Evolutionary conservation across 2,797 vertebrate species (phyloP).

Genomic region (Chloroceryle inda): DNA sequence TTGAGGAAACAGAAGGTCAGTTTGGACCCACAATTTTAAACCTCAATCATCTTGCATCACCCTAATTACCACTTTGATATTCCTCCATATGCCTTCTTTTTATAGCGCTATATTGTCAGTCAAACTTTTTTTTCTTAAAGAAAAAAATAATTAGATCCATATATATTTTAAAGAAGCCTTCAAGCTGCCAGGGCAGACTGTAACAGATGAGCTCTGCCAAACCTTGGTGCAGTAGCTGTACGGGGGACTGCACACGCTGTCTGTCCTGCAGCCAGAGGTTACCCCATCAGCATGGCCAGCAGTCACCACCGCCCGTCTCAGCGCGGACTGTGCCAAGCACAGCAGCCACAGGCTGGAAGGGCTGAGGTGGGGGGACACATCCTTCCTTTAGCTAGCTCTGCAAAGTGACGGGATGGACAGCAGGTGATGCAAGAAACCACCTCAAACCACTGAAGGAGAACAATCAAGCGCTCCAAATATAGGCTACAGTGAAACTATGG

Average conservation of each 20-base stretch:
- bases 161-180: neutral
- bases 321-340: fast-evolving
- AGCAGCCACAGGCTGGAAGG: neutral
- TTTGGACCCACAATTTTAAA: neutral
- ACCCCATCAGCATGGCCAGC: neutral
- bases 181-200: neutral
- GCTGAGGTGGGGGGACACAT: neutral
- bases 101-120: neutral
- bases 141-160: neutral
- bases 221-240: neutral
- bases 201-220: neutral
- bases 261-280: neutral
- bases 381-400: neutral
- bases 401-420: neutral
- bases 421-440: neutral
- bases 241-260: neutral
- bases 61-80: neutral
- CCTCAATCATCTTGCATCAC: neutral
- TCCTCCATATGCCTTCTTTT: neutral
- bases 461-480: neutral
- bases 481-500: neutral
- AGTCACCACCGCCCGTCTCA: fast-evolving
- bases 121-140: neutral
- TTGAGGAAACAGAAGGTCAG: neutral
- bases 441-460: neutral